Evolutionary conservation across 1,140 invertebrate genomes (phyloP).

Genomic region (Pollicipes pollicipes): DNA sequence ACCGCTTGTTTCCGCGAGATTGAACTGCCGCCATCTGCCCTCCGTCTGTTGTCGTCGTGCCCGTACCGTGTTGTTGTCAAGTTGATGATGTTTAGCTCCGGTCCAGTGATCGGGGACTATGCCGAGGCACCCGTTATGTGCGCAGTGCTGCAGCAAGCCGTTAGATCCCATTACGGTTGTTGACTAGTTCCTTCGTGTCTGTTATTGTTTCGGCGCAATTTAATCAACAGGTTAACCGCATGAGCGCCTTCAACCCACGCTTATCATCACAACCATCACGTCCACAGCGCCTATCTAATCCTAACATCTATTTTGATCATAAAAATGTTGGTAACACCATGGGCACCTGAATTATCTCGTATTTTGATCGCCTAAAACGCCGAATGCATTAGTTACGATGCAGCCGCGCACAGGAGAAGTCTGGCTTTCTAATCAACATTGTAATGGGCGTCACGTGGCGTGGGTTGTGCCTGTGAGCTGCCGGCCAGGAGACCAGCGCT

Average conservation of each 20-base stretch:
- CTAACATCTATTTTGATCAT: background rate
- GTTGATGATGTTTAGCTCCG: no score
- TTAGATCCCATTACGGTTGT: background rate
- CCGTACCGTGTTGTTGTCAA: no score
- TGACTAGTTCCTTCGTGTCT: background rate
- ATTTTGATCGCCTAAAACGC: background rate
- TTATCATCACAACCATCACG: background rate
- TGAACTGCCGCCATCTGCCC: no score
- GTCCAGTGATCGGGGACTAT: no score
- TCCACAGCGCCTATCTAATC: no score
- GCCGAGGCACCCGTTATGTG: no score
- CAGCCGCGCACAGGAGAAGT: background rate
- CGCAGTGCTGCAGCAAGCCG: no score
- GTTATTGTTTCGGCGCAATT: constrained; percentile 1
- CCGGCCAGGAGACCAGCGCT: no score
- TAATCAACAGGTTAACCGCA: background rate
- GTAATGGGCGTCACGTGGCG: background rate
- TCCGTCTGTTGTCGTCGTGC: no score
- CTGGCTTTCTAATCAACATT: background rate
- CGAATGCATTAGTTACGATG: background rate
- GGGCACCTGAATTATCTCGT: background rate
- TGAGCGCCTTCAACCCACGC: background rate
- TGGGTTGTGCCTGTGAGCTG: background rate
- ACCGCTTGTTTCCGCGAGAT: no score
- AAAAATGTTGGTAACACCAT: background rate